Evolutionary conservation across 2,113 vertebrate species (phyloP).

Genomic region (Petroica traversi): DNA sequence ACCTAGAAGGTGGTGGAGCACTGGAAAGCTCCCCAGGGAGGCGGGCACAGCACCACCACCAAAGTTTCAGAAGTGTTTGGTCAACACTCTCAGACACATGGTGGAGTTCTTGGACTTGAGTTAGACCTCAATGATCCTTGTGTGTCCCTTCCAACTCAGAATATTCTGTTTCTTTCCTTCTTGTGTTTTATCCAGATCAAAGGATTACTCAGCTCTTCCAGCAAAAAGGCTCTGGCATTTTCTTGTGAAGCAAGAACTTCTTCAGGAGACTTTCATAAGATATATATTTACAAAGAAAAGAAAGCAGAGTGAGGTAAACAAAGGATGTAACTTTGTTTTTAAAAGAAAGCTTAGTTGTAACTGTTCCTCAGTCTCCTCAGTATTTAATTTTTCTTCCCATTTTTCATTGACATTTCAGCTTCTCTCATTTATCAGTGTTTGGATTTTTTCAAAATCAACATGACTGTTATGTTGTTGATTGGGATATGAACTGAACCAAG

Average conservation of each 20-base stretch:
- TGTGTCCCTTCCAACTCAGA: background rate
- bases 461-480: background rate
- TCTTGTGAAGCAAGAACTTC: constrained; percentile 94
- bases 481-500: background rate
- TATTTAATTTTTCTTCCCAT: background rate
- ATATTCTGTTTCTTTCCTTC: background rate
- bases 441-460: background rate
- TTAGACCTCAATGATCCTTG: background rate
- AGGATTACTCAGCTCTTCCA: constrained; percentile 89
- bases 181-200: constrained; percentile 83
- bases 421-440: background rate
- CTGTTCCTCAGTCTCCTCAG: background rate
- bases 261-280: constrained; percentile 94
- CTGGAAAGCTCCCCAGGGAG: background rate
- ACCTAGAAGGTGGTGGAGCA: background rate
- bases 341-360: background rate
- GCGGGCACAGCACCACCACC: background rate
- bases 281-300: constrained; percentile 98
- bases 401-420: background rate
- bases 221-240: constrained; percentile 95
- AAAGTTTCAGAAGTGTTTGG: background rate
- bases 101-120: background rate
- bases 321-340: background rate
- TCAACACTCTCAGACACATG: background rate
- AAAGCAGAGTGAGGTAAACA: constrained; percentile 95